phyloP scores from a whole-genome alignment of 2,888 invertebrate species.

The Apamea crenata region DNA sequence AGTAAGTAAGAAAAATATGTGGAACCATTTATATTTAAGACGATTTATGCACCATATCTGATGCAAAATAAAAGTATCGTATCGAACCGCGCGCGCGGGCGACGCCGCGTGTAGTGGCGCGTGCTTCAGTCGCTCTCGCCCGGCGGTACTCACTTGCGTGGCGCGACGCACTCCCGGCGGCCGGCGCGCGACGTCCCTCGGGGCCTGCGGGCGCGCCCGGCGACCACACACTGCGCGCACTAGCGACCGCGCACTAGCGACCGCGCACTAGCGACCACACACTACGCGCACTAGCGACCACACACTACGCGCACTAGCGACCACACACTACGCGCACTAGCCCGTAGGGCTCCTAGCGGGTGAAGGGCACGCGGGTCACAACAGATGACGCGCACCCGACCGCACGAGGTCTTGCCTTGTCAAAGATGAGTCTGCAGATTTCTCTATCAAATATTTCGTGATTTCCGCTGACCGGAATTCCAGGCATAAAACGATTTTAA shows the following conservation, averaged over 20 bases:
- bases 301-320: no score
- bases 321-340: no score
- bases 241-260: no score
- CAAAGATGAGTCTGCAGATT: conserved; percentile 1
- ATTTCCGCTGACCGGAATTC: neutral
- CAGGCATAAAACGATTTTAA: neutral
- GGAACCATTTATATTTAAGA: neutral
- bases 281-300: neutral
- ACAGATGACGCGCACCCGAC: neutral
- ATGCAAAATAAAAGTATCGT: neutral
- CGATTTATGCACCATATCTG: neutral
- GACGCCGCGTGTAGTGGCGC: conserved; percentile 6
- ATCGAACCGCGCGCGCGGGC: neutral
- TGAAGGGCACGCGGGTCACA: no score
- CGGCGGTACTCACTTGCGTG: conserved; percentile 12
- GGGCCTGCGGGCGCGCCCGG: conserved; percentile 16
- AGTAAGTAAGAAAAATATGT: neutral
- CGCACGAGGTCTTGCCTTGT: neutral
- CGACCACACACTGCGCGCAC: neutral
- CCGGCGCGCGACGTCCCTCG: neutral
- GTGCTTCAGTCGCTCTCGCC: neutral
- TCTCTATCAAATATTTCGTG: neutral
- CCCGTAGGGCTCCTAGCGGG: neutral
- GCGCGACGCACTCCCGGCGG: neutral
- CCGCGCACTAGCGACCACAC: no score